A percentile compares a stretch with the other conserved stretches of the same genome.
These are phyloP conservation scores for Xestobium rufovillosum DNA, from an alignment of 2,888 invertebrate species.

Conservation along the genomic window DNA sequence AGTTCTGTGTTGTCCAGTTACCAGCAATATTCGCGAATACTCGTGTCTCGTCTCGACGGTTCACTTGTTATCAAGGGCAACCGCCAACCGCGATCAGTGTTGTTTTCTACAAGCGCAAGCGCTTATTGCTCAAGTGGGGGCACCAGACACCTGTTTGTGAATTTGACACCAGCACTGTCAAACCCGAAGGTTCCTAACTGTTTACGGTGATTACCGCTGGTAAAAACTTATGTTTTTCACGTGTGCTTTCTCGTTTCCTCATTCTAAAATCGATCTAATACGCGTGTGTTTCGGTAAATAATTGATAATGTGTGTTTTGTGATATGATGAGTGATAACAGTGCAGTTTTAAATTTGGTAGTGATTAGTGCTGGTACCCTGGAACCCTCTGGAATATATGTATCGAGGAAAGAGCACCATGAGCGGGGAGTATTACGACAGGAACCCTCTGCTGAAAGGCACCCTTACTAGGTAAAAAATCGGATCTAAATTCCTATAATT, in stretches of 20 bases:
- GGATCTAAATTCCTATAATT: conserved; percentile 3
- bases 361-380: conserved; percentile 13
- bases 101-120: too few species aligned
- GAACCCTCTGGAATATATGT: conserved; percentile 19
- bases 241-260: conserved; percentile 6
- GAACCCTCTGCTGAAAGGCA: conserved; percentile 54
- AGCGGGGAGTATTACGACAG: conserved; percentile 50
- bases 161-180: conserved; percentile 30
- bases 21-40: too few species aligned
- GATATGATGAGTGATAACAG: conserved; percentile 12
- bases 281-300: conserved; percentile 16
- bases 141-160: conserved; percentile 32
- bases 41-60: conserved; percentile 31
- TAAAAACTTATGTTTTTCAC: conserved; percentile 28
- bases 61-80: conserved; percentile 38
- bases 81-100: conserved; percentile 22
- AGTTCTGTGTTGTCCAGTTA: conserved; percentile 17
- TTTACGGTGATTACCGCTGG: conserved; percentile 27
- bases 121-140: too few species aligned
- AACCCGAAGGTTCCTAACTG: conserved; percentile 30
- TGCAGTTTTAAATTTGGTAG: conserved; percentile 12
- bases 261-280: conserved; percentile 4
- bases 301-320: conserved; percentile 20
- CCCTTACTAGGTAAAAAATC: conserved; percentile 47
- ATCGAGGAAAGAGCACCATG: conserved; percentile 33